These are phyloP conservation scores for Menura novaehollandiae DNA, from an alignment of 2,113 vertebrate genomes.

Conservation along the genomic window DNA sequence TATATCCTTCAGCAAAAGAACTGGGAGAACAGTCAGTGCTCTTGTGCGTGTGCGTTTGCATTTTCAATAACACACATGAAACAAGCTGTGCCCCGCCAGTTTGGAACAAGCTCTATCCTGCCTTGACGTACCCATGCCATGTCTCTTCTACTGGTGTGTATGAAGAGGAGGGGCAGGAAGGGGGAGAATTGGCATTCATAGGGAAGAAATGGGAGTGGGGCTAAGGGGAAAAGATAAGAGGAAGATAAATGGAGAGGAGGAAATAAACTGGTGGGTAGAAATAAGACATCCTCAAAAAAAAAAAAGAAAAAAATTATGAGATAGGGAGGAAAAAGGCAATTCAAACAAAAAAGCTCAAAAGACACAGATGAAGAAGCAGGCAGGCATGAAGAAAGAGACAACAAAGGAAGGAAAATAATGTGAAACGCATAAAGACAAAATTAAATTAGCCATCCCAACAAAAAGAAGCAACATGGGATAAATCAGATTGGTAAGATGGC, in stretches of 20 bases:
- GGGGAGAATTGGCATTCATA: background rate
- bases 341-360: background rate
- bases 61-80: slow-evolving; percentile 58
- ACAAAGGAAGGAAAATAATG: background rate
- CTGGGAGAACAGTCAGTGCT: slow-evolving; percentile 45
- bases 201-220: background rate
- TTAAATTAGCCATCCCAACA: background rate
- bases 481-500: background rate
- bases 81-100: slow-evolving; percentile 30
- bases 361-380: background rate
- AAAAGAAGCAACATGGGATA: background rate
- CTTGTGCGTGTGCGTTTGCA: background rate
- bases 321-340: background rate
- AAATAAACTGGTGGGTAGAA: background rate
- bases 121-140: background rate
- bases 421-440: background rate
- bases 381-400: background rate
- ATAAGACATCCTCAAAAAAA: background rate
- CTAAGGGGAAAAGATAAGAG: background rate
- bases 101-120: slow-evolving; percentile 53
- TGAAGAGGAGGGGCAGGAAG: background rate
- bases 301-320: background rate
- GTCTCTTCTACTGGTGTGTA: background rate
- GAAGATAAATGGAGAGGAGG: background rate
- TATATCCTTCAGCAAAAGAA: slow-evolving; percentile 58